Conservation (phyloP, 2,113 vertebrate species). For the Oryctolagus cuniculus region DNA sequence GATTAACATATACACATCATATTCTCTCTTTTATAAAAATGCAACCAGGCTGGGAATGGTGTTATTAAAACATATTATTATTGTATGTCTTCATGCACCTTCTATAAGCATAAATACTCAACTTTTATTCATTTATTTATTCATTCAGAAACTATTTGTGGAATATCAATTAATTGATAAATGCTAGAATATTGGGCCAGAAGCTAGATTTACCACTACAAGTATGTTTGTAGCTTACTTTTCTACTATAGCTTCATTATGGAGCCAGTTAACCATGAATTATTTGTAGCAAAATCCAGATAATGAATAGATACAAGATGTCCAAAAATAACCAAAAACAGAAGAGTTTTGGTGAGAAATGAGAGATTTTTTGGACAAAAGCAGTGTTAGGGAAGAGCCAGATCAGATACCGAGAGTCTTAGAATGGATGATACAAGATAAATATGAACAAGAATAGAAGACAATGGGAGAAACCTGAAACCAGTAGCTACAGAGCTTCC, state of each 20-base stretch:
- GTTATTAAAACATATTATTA: conserved; percentile 27
- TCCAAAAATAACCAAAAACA: neutral
- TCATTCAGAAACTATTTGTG: neutral
- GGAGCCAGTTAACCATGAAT: neutral
- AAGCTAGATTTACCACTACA: neutral
- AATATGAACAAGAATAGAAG: neutral
- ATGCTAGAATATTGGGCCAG: neutral
- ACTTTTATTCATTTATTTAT: conserved; percentile 29
- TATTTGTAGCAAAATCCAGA: neutral
- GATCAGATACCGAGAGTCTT: neutral
- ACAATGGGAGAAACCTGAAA: neutral
- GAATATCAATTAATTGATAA: neutral
- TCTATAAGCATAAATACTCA: neutral
- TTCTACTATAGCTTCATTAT: neutral
- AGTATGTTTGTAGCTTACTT: neutral
- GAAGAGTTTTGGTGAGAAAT: neutral
- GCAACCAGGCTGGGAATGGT: neutral
- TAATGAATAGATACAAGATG: neutral
- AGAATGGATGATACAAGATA: neutral
- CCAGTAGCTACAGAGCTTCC: neutral
- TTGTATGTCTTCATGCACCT: neutral
- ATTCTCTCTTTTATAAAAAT: neutral
- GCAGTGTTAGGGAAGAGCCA: neutral
- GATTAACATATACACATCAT: neutral
- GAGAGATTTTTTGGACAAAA: neutral